Evolutionary conservation across 2,797 vertebrate genomes (phyloP), one percentile per base, ranked within the genome.

Genomic region (Pristis pectinata): DNA sequence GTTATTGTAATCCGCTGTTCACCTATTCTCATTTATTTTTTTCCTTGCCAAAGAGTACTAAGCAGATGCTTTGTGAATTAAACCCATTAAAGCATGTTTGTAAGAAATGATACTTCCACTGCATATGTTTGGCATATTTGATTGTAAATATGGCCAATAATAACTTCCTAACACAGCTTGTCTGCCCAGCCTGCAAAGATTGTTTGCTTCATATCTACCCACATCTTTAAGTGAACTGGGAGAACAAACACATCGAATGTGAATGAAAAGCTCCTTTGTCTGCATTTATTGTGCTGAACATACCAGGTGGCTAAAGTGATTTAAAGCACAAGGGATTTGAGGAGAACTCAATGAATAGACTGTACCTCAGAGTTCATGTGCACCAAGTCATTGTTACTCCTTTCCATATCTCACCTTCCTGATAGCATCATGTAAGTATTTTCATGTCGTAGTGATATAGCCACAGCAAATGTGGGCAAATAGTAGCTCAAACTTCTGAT

Each of bases 171-270:
- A 97, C 96, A 95, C 96, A 96, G 97, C 96, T 96, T 97, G 96
- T 97, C 97, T 97, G 97, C 97, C 97, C 97, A n/a, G n/a, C n/a
- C n/a, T 97, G 98, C 98, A 97, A 97, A 97, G 96, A 98, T 99
- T 98, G 98, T 99, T 98, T 96, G 97, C 96, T 95, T 97, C 97
- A 97, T 97, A 97, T 97, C 97, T 98, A 97, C 98, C 97, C 97
- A 98, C 97, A 97, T 98, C 98, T 97, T 98, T 98, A 98, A 98
- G 98, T 98, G 98, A 98, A 98, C 15, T 98, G 96, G 97, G 98
- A 98, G 98, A 98, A 98, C 98, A 99, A 99, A 99, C 99, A 98
- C 98, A 98, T 99, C 99, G 98, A 97, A 97, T 98, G 98, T 98
- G 98, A 98, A 98, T 98, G 98, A 98, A 98, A 97, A 97, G 96